Base-by-base conservation (phyloP, 92 coral and sea anemone species). In the Bergia puertoricense region DNA sequence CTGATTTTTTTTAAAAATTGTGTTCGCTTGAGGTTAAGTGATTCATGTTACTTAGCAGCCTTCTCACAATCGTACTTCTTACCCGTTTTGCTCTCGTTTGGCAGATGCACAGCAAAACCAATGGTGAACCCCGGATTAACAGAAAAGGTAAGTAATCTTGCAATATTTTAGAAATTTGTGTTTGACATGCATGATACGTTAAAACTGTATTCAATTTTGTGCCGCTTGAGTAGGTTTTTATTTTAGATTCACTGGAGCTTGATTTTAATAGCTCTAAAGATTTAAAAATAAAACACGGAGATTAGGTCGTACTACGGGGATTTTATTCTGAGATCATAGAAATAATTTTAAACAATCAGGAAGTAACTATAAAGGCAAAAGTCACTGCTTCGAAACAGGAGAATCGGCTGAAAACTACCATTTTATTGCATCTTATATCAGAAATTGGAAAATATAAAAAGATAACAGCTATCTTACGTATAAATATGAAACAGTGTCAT, bases 221-320 rank as follows among this genome's bases (percentile, higher is more conserved):
- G 6, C 1, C 69, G 69, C 18, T 62, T 62, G 69, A 62, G 30
- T 62, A 62, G 69, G 30, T 22, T 10, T 16, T 62, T 23, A 62
- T 23, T 13, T 62, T 23, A 62, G 69, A 22, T 62, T 62, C 69
- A 62, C 62, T 59, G 42, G 50, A 9, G 72, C 85, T 80, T 54
- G 57, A 56, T 72, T 84, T 6, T 84, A 48, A 44, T 15, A 48
- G 79, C 87, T 46, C 42, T 56, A 84, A 51, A 84, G 71, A 14
- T 69, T 79, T 84, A 84, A 68, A 84, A 84, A 84, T 84, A 84
- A 46, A 45, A 68, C 40, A 20, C 42, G n/a, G 57, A 10, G 45
- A 48, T 48, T 13, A 5, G 85, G 8, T 23, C 23, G 66, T 37
- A 69, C 59, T 54, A 13, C 42, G 30, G 39, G 42, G 23, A 76